Percentiles rank a stretch among this genome's conserved stretches.
Evolutionary conservation across 2,888 invertebrate species (phyloP).

Genomic region (Hemistola chrysoprasaria): DNA sequence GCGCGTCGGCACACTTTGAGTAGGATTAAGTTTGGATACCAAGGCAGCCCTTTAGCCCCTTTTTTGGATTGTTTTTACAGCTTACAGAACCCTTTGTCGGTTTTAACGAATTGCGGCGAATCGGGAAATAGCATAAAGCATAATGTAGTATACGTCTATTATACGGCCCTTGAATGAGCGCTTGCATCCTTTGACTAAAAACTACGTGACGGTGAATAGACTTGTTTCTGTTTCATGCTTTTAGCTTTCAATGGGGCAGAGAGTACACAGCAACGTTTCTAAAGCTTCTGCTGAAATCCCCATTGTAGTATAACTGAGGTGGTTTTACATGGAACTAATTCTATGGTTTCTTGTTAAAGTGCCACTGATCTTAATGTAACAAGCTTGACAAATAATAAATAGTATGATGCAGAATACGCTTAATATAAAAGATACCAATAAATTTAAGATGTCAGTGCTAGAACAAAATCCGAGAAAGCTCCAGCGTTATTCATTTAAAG

Average conservation of each 20-base stretch:
- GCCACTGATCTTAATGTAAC: background rate
- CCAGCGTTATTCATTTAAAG: too few relatives aligned
- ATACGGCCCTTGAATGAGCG: conserved; percentile 63
- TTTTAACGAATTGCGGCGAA: conserved; percentile 54
- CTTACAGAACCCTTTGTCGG: conserved; percentile 77
- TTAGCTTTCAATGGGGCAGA: conserved; percentile 53
- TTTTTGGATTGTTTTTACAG: conserved; percentile 77
- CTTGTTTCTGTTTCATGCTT: conserved; percentile 72
- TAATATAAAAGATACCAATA: too few relatives aligned
- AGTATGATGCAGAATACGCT: too few relatives aligned
- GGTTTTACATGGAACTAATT: conserved; percentile 20
- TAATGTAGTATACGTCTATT: conserved; percentile 45
- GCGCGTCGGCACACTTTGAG: conserved; percentile 64
- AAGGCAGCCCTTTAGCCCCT: conserved; percentile 43
- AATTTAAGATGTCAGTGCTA: too few relatives aligned
- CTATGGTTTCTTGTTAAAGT: conserved; percentile 12
- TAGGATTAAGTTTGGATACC: conserved; percentile 67
- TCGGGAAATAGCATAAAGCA: conserved; percentile 51
- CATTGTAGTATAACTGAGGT: conserved; percentile 27
- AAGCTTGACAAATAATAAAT: background rate
- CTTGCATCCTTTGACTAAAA: conserved; percentile 57
- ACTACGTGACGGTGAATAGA: conserved; percentile 69
- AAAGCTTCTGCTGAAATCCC: conserved; percentile 24
- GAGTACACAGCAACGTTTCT: conserved; percentile 29
- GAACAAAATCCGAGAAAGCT: too few relatives aligned